These are phyloP conservation scores for Chelonus insularis DNA, from an alignment of 1,140 invertebrate genomes.

Conservation along the genomic window DNA sequence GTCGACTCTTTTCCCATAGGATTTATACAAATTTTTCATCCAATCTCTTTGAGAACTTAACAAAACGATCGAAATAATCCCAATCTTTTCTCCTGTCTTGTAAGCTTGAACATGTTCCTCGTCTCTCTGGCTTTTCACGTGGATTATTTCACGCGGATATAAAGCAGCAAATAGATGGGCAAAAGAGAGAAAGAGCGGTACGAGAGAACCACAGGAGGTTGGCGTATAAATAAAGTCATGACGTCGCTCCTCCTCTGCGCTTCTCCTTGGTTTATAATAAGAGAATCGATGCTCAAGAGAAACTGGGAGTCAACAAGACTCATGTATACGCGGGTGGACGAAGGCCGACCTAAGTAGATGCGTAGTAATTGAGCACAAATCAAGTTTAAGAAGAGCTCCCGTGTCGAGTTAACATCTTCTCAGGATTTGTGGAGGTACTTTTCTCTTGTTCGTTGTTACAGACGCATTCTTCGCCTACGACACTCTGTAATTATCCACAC, in stretches of 20 bases:
- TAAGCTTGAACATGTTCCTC: not conserved
- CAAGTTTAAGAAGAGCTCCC: constrained; percentile 54
- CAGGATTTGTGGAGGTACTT: constrained; percentile 35
- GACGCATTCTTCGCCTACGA: constrained; percentile 20
- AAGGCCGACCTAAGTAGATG: constrained; percentile 41
- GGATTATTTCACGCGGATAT: constrained; percentile 21
- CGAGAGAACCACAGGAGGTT: constrained; percentile 44
- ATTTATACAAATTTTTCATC: constrained; percentile 3
- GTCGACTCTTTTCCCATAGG: not conserved
- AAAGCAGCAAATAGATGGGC: constrained; percentile 22
- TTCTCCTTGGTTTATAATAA: constrained; percentile 38
- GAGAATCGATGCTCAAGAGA: constrained; percentile 23
- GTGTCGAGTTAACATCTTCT: constrained; percentile 38
- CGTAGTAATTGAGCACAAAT: constrained; percentile 61
- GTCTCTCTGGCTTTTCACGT: constrained; percentile 18
- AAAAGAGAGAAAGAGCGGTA: not conserved
- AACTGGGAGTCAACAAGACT: constrained; percentile 4
- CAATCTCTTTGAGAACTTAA: not conserved
- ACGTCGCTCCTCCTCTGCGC: constrained; percentile 29
- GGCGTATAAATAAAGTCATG: constrained; percentile 59
- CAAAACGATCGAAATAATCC: not conserved
- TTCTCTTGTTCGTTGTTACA: constrained; percentile 23
- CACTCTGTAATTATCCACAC: constrained; percentile 18
- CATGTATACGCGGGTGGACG: constrained; percentile 15
- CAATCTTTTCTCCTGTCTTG: not conserved